Conservation (phyloP, 2,797 vertebrate species). For the Bradypus variegatus region DNA sequence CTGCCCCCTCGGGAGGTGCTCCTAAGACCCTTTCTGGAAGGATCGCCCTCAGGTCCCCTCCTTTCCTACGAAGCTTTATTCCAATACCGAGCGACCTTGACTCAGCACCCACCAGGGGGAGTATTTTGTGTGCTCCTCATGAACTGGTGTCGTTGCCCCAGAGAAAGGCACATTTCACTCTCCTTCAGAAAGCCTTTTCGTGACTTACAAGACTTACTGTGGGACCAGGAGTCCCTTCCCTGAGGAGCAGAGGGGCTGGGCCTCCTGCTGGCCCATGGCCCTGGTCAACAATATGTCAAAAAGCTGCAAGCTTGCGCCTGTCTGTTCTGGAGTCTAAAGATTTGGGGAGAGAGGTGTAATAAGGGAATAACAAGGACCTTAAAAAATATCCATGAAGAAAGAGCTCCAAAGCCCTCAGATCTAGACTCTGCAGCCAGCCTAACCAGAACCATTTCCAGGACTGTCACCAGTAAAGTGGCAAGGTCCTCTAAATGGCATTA, state of each 20-base stretch:
- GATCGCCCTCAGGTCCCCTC: accelerated
- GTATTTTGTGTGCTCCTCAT: neutral
- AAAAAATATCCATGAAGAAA: neutral
- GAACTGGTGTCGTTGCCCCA: neutral
- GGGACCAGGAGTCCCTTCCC: neutral
- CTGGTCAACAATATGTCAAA: neutral
- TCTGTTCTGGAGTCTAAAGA: neutral
- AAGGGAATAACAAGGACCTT: neutral
- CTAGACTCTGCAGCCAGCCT: neutral
- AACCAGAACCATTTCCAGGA: neutral
- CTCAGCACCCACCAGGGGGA: neutral
- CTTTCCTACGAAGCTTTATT: conserved; percentile 22
- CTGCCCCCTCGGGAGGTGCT: neutral
- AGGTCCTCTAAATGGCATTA: neutral
- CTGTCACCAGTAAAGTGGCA: neutral
- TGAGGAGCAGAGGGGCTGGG: neutral
- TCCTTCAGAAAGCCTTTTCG: neutral
- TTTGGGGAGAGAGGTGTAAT: too few species aligned
- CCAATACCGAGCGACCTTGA: conserved; percentile 1
- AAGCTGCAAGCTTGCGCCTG: neutral
- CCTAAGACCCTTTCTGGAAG: neutral
- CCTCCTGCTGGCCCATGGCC: neutral
- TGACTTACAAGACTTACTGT: conserved; percentile 23
- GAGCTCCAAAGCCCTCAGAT: neutral
- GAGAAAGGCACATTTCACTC: neutral